A percentile compares a stretch with the other conserved stretches of the same genome.
Conservation (phyloP, 2,113 vertebrate genomes). For the Typhlomys cinereus region DNA sequence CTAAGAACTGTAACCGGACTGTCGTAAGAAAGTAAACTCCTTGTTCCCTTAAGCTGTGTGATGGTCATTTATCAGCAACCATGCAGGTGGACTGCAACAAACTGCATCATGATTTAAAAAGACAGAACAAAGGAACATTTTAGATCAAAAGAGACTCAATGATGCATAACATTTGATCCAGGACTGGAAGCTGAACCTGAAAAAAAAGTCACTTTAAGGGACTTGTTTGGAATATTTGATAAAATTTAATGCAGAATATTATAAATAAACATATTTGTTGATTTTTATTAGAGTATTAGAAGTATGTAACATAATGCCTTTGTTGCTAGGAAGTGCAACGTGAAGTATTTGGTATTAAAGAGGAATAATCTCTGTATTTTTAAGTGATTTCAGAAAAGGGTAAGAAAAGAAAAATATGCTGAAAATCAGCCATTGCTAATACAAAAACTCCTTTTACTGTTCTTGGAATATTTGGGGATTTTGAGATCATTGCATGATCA, state of each 20-base stretch:
- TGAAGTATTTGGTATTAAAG: background rate
- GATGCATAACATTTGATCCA: background rate
- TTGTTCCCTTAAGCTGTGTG: no score
- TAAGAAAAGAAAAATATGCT: background rate
- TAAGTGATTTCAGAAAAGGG: background rate
- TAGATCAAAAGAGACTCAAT: background rate
- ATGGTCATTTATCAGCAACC: no score
- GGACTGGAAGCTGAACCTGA: background rate
- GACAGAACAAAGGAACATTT: background rate
- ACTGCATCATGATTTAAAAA: background rate
- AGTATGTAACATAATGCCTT: background rate
- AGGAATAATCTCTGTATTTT: background rate
- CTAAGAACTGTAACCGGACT: no score
- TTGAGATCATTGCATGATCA: slow-evolving; percentile 7
- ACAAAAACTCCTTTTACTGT: background rate
- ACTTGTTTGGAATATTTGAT: background rate
- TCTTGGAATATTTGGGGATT: background rate
- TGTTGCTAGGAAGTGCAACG: background rate
- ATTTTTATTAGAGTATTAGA: background rate
- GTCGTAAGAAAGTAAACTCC: no score
- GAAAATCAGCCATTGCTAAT: background rate
- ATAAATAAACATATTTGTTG: background rate
- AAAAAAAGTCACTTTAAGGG: background rate
- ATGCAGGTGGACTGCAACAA: no score
- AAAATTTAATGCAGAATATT: background rate